Evolutionary conservation across 2,888 invertebrate species (phyloP).

Genomic region (Euspilapteryx auroguttella): DNA sequence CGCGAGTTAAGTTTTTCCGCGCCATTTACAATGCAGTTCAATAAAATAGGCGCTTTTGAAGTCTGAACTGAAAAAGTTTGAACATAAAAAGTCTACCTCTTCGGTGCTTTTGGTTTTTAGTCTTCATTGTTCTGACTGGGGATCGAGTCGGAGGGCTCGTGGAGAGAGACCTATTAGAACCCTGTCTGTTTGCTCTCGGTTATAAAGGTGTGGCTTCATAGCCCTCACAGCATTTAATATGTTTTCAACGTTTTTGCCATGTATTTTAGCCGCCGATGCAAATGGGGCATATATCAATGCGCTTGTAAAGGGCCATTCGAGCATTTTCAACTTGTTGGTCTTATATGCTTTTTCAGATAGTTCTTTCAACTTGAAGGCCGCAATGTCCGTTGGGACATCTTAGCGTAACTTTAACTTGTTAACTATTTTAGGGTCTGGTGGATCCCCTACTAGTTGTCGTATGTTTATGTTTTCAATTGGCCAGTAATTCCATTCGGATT

Average conservation of each 20-base stretch:
- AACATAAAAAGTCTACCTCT: no score
- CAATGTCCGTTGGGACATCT: constrained; percentile 4
- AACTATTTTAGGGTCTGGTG: constrained; percentile 4
- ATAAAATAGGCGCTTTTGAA: no score
- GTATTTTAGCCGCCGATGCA: constrained; percentile 3
- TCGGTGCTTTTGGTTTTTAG: no score
- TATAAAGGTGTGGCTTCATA: constrained; percentile 1
- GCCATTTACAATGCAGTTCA: no score
- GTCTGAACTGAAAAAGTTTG: no score
- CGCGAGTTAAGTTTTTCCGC: no score
- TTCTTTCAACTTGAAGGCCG: constrained; percentile 2
- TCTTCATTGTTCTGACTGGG: no score
- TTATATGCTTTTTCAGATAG: constrained; percentile 2
- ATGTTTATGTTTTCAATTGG: not conserved
- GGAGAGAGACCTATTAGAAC: not conserved
- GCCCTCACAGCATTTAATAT: constrained; percentile 2
- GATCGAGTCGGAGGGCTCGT: no score
- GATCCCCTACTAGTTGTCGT: not conserved
- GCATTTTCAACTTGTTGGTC: constrained; percentile 1
- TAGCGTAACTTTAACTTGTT: constrained; percentile 6
- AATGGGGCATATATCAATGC: constrained; percentile 5
- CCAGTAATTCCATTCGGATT: not conserved
- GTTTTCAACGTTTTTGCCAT: constrained; percentile 2
- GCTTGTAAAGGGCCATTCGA: constrained; percentile 5
- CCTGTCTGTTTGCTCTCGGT: not conserved